Conservation (phyloP, 2,113 vertebrate genomes). For the Cinclus cinclus region DNA sequence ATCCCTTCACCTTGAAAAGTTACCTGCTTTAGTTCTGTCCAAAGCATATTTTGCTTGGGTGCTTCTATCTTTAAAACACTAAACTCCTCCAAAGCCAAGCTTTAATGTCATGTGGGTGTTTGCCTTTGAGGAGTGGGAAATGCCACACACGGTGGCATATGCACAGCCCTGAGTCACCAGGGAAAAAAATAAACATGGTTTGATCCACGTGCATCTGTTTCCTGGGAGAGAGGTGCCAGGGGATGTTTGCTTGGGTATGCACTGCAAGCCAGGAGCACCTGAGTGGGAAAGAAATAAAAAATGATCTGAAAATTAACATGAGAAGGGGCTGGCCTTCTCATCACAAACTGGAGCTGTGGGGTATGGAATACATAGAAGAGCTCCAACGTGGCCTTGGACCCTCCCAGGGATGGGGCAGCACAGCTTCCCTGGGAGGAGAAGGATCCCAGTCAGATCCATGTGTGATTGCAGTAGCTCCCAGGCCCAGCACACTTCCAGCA, state of each 20-base stretch:
- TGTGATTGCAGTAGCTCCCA: not conserved
- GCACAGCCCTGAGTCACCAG: not conserved
- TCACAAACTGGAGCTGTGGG: not conserved
- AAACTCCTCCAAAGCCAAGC: not conserved
- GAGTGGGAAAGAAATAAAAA: slow-evolving; percentile 30
- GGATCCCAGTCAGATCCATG: accelerated
- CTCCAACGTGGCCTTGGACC: not conserved
- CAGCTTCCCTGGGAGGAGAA: not conserved
- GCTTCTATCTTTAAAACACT: slow-evolving; percentile 23
- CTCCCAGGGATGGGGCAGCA: not conserved
- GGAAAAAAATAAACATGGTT: slow-evolving; percentile 7
- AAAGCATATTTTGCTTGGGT: not conserved
- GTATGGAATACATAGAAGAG: not conserved
- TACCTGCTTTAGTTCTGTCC: not conserved
- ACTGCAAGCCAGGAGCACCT: not conserved
- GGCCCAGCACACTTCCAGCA: not conserved
- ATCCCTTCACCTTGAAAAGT: not conserved
- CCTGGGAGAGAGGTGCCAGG: slow-evolving; percentile 10
- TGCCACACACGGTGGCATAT: not conserved
- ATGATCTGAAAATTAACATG: slow-evolving; percentile 1
- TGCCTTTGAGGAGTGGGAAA: slow-evolving; percentile 34
- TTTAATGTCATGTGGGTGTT: slow-evolving; percentile 34
- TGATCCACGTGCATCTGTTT: slow-evolving; percentile 1
- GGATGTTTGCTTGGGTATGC: not conserved
- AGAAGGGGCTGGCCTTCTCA: not conserved